Conservation (phyloP, 2,797 vertebrate genomes). For the Schizothorax lantsangensis region DNA sequence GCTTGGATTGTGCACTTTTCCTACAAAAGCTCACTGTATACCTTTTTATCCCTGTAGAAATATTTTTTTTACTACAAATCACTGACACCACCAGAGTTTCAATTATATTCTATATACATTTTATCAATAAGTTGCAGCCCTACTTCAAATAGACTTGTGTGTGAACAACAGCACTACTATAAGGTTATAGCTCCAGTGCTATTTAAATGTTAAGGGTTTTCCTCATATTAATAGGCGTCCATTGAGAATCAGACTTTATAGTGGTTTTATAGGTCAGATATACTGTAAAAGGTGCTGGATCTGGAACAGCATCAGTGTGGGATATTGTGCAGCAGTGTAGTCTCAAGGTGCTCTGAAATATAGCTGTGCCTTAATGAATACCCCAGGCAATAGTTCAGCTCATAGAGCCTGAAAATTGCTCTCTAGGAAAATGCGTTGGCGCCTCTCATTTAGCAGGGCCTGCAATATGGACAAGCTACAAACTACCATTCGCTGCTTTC, state of each 20-base stretch:
- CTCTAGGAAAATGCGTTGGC: slow-evolving; percentile 49
- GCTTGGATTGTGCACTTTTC: neutral
- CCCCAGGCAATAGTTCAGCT: slow-evolving; percentile 58
- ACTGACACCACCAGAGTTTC: neutral
- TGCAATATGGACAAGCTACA: slow-evolving; percentile 33
- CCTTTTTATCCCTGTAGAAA: neutral
- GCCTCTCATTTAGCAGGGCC: slow-evolving; percentile 46
- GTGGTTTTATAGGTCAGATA: slow-evolving; percentile 22
- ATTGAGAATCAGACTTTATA: slow-evolving; percentile 24
- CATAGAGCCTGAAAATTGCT: slow-evolving; percentile 59
- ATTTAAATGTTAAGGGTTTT: slow-evolving; percentile 14
- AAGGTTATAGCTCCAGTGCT: neutral
- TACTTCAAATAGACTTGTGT: neutral
- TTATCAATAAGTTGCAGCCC: neutral
- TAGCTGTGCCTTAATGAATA: slow-evolving; percentile 65
- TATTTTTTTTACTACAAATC: neutral
- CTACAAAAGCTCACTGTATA: neutral
- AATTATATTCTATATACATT: neutral
- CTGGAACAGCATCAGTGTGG: neutral
- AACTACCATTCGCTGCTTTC: slow-evolving; percentile 23
- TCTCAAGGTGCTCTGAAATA: slow-evolving; percentile 61
- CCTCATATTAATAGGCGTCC: slow-evolving; percentile 10
- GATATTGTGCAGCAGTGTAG: slow-evolving; percentile 29
- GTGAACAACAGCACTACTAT: neutral
- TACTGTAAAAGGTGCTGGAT: neutral